Base-by-base conservation (phyloP, 1,140 invertebrate genomes). In the Drosophila guanche region DNA sequence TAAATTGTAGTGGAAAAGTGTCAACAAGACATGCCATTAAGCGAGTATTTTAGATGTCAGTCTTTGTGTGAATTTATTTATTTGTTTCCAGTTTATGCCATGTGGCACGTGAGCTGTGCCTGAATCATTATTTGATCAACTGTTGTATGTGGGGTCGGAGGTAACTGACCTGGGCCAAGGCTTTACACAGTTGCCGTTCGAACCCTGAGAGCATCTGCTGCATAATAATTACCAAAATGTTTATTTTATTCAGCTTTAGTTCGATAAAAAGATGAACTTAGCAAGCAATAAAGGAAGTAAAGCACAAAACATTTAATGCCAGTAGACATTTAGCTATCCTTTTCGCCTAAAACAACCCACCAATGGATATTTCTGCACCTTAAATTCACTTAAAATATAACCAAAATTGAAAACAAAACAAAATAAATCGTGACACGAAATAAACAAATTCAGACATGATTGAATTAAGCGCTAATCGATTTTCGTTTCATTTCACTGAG, bases 81-180 rank as follows among this genome's bases (percentile, higher is more conserved):
- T 67, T 79, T 85, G 67, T 74, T 76, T 57, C 58, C 62, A 60
- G 47, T 51, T 52, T 75, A 55, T 58, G 58, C 25, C 25, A 59
- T 23, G 66, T 66, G 54, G 62, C 47, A 76, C 56, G 78, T 76
- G 77, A 79, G 48, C 53, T 33, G 62, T 53, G 65, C 48, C 65
- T 41, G 14, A 12, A 16, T 67, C 41, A 53, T 29, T 22, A 22
- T 68, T 40, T 55, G 20, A 52, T 37, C 42, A 59, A 50, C 45
- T 53, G 37, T 59, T 52, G 41, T 53, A 45, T 68, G 53, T 60
- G 59, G 29, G 47, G 47, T 41, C 48, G 41, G 10, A 68, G 62
- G 62, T 68, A 76, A 80, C 71, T 80, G 80, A 71, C 60, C 71
- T 71, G 42, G 40, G 51, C 16, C 71, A 79, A 76, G 65, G 70